phyloP scores from a whole-genome alignment of 2,888 invertebrate species.

The Temnothorax rugatulus region DNA sequence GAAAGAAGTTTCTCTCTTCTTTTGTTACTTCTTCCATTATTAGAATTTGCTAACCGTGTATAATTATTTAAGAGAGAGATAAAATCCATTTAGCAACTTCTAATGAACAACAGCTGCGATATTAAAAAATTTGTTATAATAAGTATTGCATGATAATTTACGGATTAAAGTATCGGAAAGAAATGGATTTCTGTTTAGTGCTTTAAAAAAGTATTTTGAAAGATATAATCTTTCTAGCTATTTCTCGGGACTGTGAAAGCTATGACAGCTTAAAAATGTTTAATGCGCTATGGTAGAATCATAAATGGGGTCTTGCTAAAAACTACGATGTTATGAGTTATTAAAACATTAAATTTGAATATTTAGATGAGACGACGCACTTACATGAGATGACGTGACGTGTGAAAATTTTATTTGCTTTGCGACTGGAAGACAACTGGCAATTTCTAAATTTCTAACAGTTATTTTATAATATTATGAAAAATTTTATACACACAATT shows the following conservation, averaged over 20 bases:
- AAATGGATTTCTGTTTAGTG: background rate
- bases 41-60: background rate
- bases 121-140: background rate
- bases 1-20: slow-evolving; percentile 1
- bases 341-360: slow-evolving; percentile 38
- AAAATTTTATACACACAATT: background rate
- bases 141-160: background rate
- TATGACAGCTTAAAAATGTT: slow-evolving; percentile 23
- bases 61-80: slow-evolving; percentile 11
- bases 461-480: background rate
- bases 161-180: slow-evolving; percentile 9
- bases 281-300: slow-evolving; percentile 16
- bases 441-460: background rate
- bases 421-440: background rate
- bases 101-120: background rate
- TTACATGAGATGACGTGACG: background rate
- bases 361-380: background rate
- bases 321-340: slow-evolving; percentile 8
- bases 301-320: slow-evolving; percentile 30
- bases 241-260: background rate
- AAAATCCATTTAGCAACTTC: slow-evolving; percentile 16
- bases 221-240: background rate
- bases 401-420: slow-evolving; percentile 18
- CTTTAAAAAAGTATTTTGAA: slow-evolving; percentile 35
- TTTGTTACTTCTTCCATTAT: background rate